Base-by-base conservation (phyloP, 2,113 vertebrate genomes). In the Mesocricetus auratus region DNA sequence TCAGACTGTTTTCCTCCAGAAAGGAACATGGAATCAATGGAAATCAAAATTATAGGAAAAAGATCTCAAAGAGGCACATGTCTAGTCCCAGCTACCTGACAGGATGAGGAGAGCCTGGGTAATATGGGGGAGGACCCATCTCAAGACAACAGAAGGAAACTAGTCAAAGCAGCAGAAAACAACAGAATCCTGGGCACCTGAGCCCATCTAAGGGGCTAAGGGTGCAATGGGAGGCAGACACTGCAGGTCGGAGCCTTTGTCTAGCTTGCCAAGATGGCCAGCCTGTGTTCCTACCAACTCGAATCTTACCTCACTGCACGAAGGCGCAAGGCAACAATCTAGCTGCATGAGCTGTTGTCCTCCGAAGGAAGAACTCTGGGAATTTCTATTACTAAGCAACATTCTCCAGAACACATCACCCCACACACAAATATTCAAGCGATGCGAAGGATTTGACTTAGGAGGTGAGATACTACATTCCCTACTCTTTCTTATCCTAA, bases 371-470 rank as follows among this genome's bases (percentile, higher is more conserved):
- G 78, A 87, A 97, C 94, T 96, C 89, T 73, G 90, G 90, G 96
- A 95, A 97, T 97, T 91, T 94, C 93, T 96, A 24, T 71, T 90
- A 94, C 66, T 95, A 53, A 64, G 93, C 53, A 58, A 86, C 93
- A 93, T 85, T 95, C 89, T 93, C 93, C 91, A 79, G 89, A 90
- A 90, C 90, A 53, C 58, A 90, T 79, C 90, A 94, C 73, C 78
- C 90, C 92, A 17, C 86, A 94, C 7, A 26, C 71, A 97, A 95
- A 94, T 88, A 97, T 94, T 83, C 90, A 21, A 94, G 87, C 50
- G 83, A 94, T 79, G 82, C 53, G 5, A 75, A 93, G 73, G 60
- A 79, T 90, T 56, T 60, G 45, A 60, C 75, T 64, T 58, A n/a
- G 45, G 60, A 89, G 81, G 45, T 73, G n/a, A 91, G 39, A 22